Conservation (phyloP, 1,140 invertebrate genomes). For the Drosophila nikananu region DNA sequence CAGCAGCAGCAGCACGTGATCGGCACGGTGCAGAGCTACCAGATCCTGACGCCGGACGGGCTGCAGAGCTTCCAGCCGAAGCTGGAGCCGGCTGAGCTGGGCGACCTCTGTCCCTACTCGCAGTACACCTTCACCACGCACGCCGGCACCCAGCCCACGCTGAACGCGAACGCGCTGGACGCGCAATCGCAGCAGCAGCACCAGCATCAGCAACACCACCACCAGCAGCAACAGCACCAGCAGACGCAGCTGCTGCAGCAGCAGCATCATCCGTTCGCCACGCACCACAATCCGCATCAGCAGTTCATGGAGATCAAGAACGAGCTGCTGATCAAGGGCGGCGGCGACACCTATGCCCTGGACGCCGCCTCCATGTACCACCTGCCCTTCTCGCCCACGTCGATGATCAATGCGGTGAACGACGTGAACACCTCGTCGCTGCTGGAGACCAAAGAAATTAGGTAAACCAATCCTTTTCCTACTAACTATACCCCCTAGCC, state of each 20-base stretch:
- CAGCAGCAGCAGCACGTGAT: slow-evolving; percentile 79
- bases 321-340: slow-evolving; percentile 79
- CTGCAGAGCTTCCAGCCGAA: slow-evolving; percentile 81
- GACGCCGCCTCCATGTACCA: slow-evolving; percentile 82
- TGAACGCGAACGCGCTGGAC: slow-evolving; percentile 72
- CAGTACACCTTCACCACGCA: slow-evolving; percentile 81
- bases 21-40: slow-evolving; percentile 83
- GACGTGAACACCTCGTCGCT: slow-evolving; percentile 80
- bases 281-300: slow-evolving; percentile 72
- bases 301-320: slow-evolving; percentile 84
- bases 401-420: slow-evolving; percentile 84
- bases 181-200: slow-evolving; percentile 63
- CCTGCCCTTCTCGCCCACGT: slow-evolving; percentile 83
- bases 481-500: slow-evolving; percentile 20
- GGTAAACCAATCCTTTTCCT: slow-evolving; percentile 66
- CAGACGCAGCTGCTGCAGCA: slow-evolving; percentile 63
- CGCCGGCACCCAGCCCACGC: slow-evolving; percentile 65
- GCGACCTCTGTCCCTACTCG: slow-evolving; percentile 77
- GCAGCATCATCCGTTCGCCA: slow-evolving; percentile 66
- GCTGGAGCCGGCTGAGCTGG: slow-evolving; percentile 64
- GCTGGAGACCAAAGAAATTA: slow-evolving; percentile 85
- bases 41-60: slow-evolving; percentile 80
- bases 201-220: slow-evolving; percentile 69
- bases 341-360: slow-evolving; percentile 76
- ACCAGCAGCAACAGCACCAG: slow-evolving; percentile 65